Conservation (phyloP, 2,113 vertebrate genomes). For the Felis catus region F.catus_Fca126_mat1.0 CM031412.1:72296501-72297000, state of each 20-base stretch:
- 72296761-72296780: not conserved
- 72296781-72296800: constrained; percentile 3
- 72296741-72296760: constrained; percentile 37
- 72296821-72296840: not conserved
- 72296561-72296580: not conserved
- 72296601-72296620: not conserved
- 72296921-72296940: not conserved
- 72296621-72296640: not conserved
- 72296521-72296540: not conserved
- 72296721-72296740: not conserved
- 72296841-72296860: not conserved
- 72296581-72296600: not conserved
- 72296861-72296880: not conserved
- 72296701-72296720: not conserved
- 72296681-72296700: not conserved
- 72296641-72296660: not conserved
- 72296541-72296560: not conserved
- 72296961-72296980: not conserved
- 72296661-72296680: not conserved
- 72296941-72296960: not conserved
- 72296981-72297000: not conserved
- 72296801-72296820: not conserved
- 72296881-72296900: not conserved
- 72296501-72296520: not conserved
- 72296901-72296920: not conserved